Conservation (phyloP, 2,113 vertebrate genomes). For the Triplophysa tibetana region DNA sequence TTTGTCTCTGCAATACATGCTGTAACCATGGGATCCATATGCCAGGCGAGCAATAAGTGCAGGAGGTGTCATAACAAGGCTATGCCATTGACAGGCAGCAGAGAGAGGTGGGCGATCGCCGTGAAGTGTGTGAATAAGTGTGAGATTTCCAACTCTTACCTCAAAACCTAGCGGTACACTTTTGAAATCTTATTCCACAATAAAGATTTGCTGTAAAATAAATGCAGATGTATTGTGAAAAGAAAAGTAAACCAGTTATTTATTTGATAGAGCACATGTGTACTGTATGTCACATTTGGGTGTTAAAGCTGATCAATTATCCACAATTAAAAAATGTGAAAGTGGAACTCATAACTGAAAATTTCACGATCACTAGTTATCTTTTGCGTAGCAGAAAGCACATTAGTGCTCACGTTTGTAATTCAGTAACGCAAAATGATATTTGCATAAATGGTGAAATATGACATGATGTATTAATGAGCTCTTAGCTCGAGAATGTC, state of each 20-base stretch:
- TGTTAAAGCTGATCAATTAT: neutral
- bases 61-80: neutral
- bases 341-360: neutral
- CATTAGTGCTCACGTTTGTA: neutral
- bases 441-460: neutral
- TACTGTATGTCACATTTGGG: no score
- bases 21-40: constrained; percentile 32
- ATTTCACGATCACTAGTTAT: neutral
- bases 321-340: neutral
- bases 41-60: constrained; percentile 5
- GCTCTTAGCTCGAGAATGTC: neutral
- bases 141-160: neutral
- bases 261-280: neutral
- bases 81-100: constrained; percentile 21
- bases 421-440: neutral
- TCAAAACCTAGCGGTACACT: neutral
- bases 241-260: neutral
- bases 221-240: neutral
- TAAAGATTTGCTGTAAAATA: neutral
- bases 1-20: constrained; percentile 26
- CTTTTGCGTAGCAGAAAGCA: neutral
- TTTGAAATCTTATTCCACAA: neutral
- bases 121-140: neutral
- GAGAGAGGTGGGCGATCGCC: constrained; percentile 5
- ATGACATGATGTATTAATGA: constrained; percentile 21